A percentile compares a stretch with the other conserved stretches of the same genome.
These are phyloP conservation scores for Ptyas mucosa DNA, from an alignment of 2,113 vertebrate species.

Conservation along the genomic window DNA sequence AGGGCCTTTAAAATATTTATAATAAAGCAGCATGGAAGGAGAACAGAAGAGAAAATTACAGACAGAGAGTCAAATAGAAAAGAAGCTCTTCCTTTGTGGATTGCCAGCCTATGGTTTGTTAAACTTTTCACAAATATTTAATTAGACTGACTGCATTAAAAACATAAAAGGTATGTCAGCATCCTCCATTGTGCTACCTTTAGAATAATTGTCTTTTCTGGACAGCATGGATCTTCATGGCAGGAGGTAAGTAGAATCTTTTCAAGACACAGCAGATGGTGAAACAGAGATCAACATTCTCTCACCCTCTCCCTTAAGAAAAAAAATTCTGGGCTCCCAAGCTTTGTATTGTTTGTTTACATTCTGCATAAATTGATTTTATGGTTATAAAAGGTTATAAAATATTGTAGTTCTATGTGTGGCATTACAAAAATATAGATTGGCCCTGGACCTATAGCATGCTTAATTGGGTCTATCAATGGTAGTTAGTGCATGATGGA, in stretches of 20 bases:
- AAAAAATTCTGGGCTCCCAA: background rate
- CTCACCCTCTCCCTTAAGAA: background rate
- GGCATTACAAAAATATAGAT: background rate
- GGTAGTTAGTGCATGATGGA: background rate
- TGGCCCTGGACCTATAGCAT: background rate
- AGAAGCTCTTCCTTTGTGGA: background rate
- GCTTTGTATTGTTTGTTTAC: conserved; percentile 17
- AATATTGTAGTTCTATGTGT: background rate
- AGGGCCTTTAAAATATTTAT: conserved; percentile 1
- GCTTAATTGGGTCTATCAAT: background rate
- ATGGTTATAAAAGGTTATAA: background rate
- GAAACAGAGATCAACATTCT: background rate
- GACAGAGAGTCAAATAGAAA: background rate
- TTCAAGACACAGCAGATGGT: conserved; percentile 14
- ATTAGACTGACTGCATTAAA: background rate
- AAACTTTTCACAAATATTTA: background rate
- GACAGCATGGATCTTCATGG: background rate
- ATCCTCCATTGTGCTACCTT: conserved; percentile 14
- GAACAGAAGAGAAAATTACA: background rate
- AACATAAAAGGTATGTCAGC: conserved; percentile 1
- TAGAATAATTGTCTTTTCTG: background rate
- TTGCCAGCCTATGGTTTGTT: conserved; percentile 1
- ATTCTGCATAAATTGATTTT: conserved; percentile 19
- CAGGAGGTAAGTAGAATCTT: conserved; percentile 11
- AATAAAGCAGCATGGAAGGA: background rate